Percentiles rank a stretch among this genome's conserved stretches.
Evolutionary conservation across 1,140 invertebrate species (phyloP).

Genomic region (Zophobas morio): DNA sequence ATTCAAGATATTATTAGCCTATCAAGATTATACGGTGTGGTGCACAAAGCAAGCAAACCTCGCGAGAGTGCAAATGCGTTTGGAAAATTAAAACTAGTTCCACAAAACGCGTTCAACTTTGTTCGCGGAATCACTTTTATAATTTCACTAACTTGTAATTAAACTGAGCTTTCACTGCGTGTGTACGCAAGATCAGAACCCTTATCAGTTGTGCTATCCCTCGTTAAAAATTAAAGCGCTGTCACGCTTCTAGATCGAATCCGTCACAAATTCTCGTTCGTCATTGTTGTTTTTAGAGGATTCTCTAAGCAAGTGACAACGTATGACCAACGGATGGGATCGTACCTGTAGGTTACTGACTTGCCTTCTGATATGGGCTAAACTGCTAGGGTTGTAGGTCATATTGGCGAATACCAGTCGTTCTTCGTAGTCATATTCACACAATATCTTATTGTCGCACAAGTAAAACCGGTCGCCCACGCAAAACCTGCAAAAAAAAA

Average conservation of each 20-base stretch:
- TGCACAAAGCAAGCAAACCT: background rate
- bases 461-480: constrained; percentile 94
- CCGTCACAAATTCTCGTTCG: background rate
- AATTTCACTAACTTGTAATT: no score
- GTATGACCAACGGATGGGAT: constrained; percentile 30
- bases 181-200: no score
- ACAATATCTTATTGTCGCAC: constrained; percentile 94
- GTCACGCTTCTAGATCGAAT: background rate
- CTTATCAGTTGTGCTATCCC: no score
- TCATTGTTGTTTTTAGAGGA: no score
- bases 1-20: constrained; percentile 21
- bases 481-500: constrained; percentile 84
- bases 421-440: constrained; percentile 95
- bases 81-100: background rate
- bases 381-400: constrained; percentile 88
- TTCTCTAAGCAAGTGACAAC: background rate
- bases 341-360: constrained; percentile 82
- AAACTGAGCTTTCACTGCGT: no score
- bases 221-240: no score
- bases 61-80: background rate
- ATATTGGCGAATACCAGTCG: constrained; percentile 90
- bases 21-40: constrained; percentile 24
- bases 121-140: background rate
- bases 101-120: background rate
- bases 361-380: constrained; percentile 90